phyloP scores from a whole-genome alignment of 30 jellyfish, hydroid and myxozoan species.

The Sanderia malayensis region DNA sequence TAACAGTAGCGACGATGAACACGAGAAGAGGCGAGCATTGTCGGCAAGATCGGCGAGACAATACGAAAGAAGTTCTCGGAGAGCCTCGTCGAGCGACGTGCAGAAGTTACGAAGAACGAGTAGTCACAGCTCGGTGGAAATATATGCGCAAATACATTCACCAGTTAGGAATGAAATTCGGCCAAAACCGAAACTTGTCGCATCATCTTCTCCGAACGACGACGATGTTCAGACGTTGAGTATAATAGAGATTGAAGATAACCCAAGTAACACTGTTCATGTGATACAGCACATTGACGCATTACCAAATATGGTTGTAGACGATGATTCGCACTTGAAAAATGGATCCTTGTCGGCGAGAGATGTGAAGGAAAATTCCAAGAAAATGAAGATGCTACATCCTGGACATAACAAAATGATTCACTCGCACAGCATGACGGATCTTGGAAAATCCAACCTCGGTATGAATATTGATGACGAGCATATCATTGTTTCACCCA shows the following conservation, averaged over 20 bases:
- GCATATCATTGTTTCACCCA: slow-evolving; percentile 15
- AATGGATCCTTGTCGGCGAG: slow-evolving; percentile 30
- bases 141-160: slow-evolving; percentile 60
- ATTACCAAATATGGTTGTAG: slow-evolving; percentile 62
- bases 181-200: neutral
- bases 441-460: slow-evolving; percentile 47
- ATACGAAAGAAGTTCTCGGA: neutral
- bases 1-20: slow-evolving; percentile 29
- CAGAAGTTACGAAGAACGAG: slow-evolving; percentile 47
- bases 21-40: slow-evolving; percentile 38
- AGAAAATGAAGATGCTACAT: slow-evolving; percentile 16
- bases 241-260: slow-evolving; percentile 48
- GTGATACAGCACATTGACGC: slow-evolving; percentile 47
- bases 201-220: slow-evolving; percentile 8
- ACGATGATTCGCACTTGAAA: slow-evolving; percentile 5
- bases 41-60: slow-evolving; percentile 54
- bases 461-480: slow-evolving; percentile 58
- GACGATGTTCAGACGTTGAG: slow-evolving; percentile 42
- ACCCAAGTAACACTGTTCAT: slow-evolving; percentile 51
- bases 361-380: slow-evolving; percentile 2
- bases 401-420: slow-evolving; percentile 21
- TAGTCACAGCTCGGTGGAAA: slow-evolving; percentile 62
- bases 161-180: slow-evolving; percentile 8
- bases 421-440: slow-evolving; percentile 55
- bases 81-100: slow-evolving; percentile 12